A percentile compares a stretch with the other conserved stretches of the same genome.
These are phyloP conservation scores for Dicyrtoma fusca DNA, from an alignment of 2,888 invertebrate species.

Conservation along the genomic window DNA sequence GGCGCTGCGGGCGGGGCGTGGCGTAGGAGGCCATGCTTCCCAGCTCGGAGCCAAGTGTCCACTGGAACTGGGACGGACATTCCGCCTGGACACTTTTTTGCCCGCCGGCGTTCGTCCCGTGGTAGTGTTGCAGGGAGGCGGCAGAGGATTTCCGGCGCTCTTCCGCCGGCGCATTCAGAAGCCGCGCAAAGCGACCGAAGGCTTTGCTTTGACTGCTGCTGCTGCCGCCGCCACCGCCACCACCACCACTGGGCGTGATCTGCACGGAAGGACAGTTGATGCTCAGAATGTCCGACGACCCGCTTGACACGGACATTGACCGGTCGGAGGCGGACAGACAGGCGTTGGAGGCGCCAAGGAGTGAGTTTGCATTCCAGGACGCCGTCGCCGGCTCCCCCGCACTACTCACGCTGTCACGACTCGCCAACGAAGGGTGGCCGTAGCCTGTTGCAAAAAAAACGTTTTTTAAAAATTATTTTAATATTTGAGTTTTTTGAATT, in stretches of 20 bases:
- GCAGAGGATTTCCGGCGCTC: conserved; percentile 20
- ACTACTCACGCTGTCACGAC: conserved; percentile 20
- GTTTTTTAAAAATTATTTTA: background rate
- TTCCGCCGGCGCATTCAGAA: conserved; percentile 33
- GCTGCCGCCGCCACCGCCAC: background rate
- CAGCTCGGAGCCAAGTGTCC: background rate
- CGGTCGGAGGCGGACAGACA: conserved; percentile 16
- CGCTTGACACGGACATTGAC: conserved; percentile 2
- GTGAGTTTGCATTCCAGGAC: conserved; percentile 34
- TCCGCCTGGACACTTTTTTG: background rate
- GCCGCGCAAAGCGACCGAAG: conserved; percentile 35
- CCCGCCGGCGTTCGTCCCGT: too few species aligned
- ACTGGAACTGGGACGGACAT: background rate
- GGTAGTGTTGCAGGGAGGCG: conserved; percentile 22
- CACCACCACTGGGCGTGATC: background rate
- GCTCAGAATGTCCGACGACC: background rate
- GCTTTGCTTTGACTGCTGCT: background rate
- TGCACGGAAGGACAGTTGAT: too few species aligned
- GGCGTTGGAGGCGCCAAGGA: too few species aligned
- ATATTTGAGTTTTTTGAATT: background rate
- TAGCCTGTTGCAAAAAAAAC: conserved; percentile 24
- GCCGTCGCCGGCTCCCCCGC: too few species aligned
- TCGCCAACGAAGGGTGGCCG: conserved; percentile 28
- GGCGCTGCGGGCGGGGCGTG: conserved; percentile 32
- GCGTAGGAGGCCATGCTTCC: conserved; percentile 15